A percentile compares a stretch with the other conserved stretches of the same genome.
Conservation (phyloP, 2,113 vertebrate genomes). For the Balaenoptera acutorostrata region DNA sequence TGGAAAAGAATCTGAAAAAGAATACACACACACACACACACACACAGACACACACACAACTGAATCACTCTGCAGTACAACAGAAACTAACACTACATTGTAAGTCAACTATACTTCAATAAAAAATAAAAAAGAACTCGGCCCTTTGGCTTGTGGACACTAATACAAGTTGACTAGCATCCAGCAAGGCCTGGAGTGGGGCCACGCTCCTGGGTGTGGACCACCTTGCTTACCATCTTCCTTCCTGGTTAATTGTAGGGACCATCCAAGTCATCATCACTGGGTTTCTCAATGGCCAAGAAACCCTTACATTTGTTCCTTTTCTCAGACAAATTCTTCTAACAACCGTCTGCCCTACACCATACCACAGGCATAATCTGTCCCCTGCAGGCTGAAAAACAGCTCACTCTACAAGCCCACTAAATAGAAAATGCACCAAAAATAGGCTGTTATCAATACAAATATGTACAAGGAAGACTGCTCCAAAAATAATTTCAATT, state of each 20-base stretch:
- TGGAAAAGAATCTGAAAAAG: not conserved
- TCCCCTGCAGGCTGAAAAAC: not conserved
- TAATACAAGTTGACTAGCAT: not conserved
- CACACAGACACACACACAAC: too few relatives aligned
- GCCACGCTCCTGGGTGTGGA: not conserved
- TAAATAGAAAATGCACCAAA: slow-evolving; percentile 58
- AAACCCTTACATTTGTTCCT: not conserved
- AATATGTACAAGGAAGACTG: slow-evolving; percentile 70
- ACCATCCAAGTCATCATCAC: not conserved
- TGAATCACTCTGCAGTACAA: not conserved
- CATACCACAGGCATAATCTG: not conserved
- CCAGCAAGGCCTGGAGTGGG: not conserved
- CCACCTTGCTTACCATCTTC: not conserved
- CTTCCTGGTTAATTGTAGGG: not conserved
- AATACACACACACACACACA: not conserved
- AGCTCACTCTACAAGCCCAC: slow-evolving; percentile 33
- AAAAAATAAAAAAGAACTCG: not conserved
- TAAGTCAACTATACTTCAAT: not conserved
- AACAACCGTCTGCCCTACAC: not conserved
- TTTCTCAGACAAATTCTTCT: not conserved
- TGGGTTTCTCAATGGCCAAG: not conserved
- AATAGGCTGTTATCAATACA: not conserved
- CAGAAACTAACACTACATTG: not conserved
- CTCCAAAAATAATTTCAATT: slow-evolving; percentile 74
- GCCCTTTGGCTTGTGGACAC: not conserved